phyloP scores from a whole-genome alignment of 2,797 vertebrate genomes.

The Urocyon cinereoargenteus region DNA sequence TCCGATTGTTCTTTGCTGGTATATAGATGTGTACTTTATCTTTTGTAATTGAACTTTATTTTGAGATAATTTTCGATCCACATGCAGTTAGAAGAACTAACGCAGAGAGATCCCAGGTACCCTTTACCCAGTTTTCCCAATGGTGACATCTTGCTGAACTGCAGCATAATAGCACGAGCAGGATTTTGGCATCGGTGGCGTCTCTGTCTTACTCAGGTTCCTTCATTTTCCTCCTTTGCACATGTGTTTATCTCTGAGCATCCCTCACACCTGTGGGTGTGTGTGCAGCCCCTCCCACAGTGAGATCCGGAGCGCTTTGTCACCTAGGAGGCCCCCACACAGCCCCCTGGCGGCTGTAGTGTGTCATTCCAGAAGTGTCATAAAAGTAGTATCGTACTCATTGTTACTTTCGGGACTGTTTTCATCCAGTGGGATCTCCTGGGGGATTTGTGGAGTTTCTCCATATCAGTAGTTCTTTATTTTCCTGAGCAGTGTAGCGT shows the following conservation, averaged over 20 bases:
- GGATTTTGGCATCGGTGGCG: neutral
- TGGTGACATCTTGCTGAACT: too few relatives aligned
- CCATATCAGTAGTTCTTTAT: neutral
- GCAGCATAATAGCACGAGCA: neutral
- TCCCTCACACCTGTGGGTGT: too few relatives aligned
- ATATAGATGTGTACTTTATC: neutral
- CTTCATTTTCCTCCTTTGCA: accelerated
- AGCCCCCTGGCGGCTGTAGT: too few relatives aligned
- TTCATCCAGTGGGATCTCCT: neutral
- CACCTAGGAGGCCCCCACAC: too few relatives aligned
- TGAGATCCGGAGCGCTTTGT: too few relatives aligned
- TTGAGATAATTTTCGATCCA: neutral
- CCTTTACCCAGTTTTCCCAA: neutral
- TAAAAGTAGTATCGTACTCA: too few relatives aligned
- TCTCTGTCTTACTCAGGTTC: too few relatives aligned
- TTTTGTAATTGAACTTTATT: neutral
- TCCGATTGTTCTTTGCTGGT: neutral
- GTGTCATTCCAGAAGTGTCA: neutral
- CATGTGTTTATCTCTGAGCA: neutral
- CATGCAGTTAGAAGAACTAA: neutral
- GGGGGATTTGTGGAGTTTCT: neutral
- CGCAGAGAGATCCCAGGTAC: too few relatives aligned
- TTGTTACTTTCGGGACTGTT: neutral
- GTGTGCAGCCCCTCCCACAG: too few relatives aligned
- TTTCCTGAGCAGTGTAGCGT: too few relatives aligned